Base-by-base conservation (phyloP, 1,140 invertebrate species). In the Dicyema japonicum region DNA sequence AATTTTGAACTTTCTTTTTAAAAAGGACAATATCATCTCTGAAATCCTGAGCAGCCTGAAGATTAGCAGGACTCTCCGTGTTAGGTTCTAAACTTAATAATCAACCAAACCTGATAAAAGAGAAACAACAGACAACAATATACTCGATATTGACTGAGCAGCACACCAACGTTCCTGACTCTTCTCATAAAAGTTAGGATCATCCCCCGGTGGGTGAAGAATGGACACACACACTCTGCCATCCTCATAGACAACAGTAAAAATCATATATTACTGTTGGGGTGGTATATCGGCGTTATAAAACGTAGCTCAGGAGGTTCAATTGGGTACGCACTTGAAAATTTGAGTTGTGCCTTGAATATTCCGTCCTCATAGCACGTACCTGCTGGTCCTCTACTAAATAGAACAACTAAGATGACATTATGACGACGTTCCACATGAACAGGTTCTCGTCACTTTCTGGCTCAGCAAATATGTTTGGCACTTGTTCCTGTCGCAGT, bases 11-110 rank as follows among this genome's bases (percentile, higher is more conserved):
- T 38, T 82, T 82, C 46, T 60, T 65, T 37, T 90, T 72, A 48
- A 97, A 97, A 48, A 85, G 69, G 13, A 65, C 59, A 18, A 80
- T 54, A 46, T 92, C 67, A 44, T 94, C 82, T 31, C 88, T 56
- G 80, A 80, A 97, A 70, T 90, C 90, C 57, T 94, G 97, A 0
- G 85, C 82, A 4, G 88, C 88, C 56, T 94, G 85, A 0, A 97
- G 82, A 57, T 94, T 94, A 1, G 88, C 88, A 15, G 82, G 78
- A 53, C 78, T 90, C 50, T 97, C 88, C 47, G 90, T 82, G 54
- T 97, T 97, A 3, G 88, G 85, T 48, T 97, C 85, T 69, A 6
- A 18, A 14, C 18, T 14, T 9, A 28, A 13, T 21, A 29, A 29
- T 12, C 22, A 23, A 14, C 27, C 37, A 46, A 42, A 69, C 66